Base-by-base conservation (phyloP, 2,113 vertebrate genomes). In the Carassius auratus region DNA sequence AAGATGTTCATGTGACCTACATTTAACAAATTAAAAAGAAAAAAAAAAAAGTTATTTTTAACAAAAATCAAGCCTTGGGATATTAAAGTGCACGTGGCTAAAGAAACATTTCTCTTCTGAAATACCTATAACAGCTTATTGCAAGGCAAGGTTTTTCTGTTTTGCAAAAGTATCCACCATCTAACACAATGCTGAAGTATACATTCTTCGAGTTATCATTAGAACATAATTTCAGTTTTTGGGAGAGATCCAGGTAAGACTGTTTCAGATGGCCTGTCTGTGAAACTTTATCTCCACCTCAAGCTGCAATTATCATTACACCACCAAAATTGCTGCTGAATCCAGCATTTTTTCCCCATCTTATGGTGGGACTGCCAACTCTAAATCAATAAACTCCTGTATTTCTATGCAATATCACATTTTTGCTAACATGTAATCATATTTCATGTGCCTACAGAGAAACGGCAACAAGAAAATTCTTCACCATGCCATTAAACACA, bases 361-460 rank as follows among this genome's bases (percentile, higher is more conserved):
- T 68, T 33, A 23, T 14, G 59, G 59, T 12, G 80, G 81, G 45
- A 64, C 82, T 62, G 69, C 71, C 73, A 30, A 42, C 45, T 75
- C 66, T 74, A 83, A 88, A 86, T 80, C 80, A 84, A 80, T 88
- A 64, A 80, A 74, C 76, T 73, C 81, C 50, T 64, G 48, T 73
- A 21, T 85, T 74, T 77, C 59, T 61, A 76, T 68, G 85, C 69
- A 82, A 76, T 76, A 77, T 52, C 55, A 55, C 69, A 77, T 86
- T 86, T 84, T 80, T 23, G n/a, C 68, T 59, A 71, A 80, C 23
- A 21, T 52, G 80, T 64, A 64, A 68, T 78, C 66, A 61, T 71
- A 76, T 81, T 76, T 61, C 36, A 81, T 76, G 66, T 50, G n/a
- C 69, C 76, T 36, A 84, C 69, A 77, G 61, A 50, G 68, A 84